These are phyloP conservation scores for Cheiracanthium punctorium DNA, from an alignment of 2,888 invertebrate genomes.

Conservation along the genomic window DNA sequence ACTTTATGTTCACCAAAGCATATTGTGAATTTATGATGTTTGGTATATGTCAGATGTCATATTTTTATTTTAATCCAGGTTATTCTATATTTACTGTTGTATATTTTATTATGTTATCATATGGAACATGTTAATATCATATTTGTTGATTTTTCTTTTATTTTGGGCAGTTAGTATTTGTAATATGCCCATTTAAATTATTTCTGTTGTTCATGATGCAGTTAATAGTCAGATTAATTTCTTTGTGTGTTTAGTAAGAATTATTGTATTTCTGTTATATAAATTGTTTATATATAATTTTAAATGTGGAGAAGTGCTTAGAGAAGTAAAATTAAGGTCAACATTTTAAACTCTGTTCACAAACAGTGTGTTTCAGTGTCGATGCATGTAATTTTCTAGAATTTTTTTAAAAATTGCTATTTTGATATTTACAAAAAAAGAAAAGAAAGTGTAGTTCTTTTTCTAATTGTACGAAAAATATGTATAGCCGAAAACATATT, in stretches of 20 bases:
- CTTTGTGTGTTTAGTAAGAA: too few species aligned
- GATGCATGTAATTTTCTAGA: not conserved
- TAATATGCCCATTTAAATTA: not conserved
- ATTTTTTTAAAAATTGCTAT: not conserved
- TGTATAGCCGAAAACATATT: not conserved
- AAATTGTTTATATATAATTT: not conserved
- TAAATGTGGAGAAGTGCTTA: not conserved
- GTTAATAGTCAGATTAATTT: too few species aligned
- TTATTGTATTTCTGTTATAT: not conserved
- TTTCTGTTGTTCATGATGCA: not conserved
- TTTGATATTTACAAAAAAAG: too few species aligned
- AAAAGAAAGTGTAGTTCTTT: too few species aligned
- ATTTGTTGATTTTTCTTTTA: constrained; percentile 21
- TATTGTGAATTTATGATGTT: not conserved
- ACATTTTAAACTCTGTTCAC: constrained; percentile 21
- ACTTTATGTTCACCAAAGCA: constrained; percentile 39
- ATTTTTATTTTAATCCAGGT: constrained; percentile 41
- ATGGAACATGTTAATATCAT: constrained; percentile 26
- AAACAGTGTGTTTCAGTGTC: not conserved
- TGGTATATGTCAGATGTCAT: constrained; percentile 33
- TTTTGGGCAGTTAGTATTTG: not conserved
- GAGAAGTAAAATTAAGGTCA: not conserved
- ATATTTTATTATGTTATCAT: constrained; percentile 23
- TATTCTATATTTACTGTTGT: constrained; percentile 34
- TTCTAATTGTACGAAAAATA: not conserved